Percentiles rank a stretch among this genome's conserved stretches.
phyloP scores from a whole-genome alignment of 2,797 vertebrate species.

The Esox lucius region DNA sequence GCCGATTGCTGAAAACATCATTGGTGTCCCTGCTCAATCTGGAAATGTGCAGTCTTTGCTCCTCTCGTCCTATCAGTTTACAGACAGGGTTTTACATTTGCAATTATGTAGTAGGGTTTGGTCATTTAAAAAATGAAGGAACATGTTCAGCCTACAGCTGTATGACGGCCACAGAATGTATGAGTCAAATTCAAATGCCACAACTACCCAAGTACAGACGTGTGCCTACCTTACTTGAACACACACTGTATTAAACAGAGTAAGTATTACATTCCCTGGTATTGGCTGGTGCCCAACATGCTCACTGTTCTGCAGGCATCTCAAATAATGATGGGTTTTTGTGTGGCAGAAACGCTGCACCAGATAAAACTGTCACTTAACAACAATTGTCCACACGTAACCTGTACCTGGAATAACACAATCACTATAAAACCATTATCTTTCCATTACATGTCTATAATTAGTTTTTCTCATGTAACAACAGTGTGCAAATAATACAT shows the following conservation, averaged over 20 bases:
- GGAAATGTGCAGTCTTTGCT: too few species aligned
- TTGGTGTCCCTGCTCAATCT: too few species aligned
- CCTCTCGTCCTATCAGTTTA: too few species aligned
- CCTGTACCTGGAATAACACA: slow-evolving; percentile 56
- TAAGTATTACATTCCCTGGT: slow-evolving; percentile 38
- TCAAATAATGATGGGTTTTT: slow-evolving; percentile 60
- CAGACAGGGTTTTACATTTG: too few species aligned
- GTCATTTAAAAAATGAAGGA: too few species aligned
- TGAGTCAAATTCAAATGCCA: slow-evolving; percentile 40
- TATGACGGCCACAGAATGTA: slow-evolving; percentile 35
- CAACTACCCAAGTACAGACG: slow-evolving; percentile 25
- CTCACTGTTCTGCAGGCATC: slow-evolving; percentile 50
- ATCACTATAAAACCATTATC: slow-evolving; percentile 68
- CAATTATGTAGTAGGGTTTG: too few species aligned
- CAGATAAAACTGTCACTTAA: slow-evolving; percentile 64
- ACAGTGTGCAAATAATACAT: slow-evolving; percentile 69
- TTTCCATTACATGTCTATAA: slow-evolving; percentile 70
- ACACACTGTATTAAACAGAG: slow-evolving; percentile 36
- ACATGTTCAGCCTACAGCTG: background rate
- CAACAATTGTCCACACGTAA: slow-evolving; percentile 49
- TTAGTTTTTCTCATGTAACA: slow-evolving; percentile 70
- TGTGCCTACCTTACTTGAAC: slow-evolving; percentile 9
- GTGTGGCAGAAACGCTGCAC: slow-evolving; percentile 51
- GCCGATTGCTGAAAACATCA: too few species aligned
- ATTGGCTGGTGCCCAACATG: slow-evolving; percentile 32